These are phyloP conservation scores for Zygogramma bicolorata DNA, from an alignment of 2,888 invertebrate species.

Conservation along the genomic window DNA sequence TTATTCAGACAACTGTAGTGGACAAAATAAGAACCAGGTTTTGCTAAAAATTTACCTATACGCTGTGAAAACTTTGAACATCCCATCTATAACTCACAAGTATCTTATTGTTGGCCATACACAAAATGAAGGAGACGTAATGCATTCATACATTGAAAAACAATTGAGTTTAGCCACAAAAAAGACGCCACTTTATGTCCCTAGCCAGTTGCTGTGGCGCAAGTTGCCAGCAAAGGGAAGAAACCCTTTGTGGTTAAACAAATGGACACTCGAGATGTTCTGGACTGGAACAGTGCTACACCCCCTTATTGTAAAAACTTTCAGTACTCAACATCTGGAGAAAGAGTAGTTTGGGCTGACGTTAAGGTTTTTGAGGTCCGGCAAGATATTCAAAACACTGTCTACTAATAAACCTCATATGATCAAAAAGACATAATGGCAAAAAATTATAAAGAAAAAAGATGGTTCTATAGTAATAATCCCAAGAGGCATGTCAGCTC, in stretches of 20 bases:
- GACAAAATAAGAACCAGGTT: slow-evolving; percentile 24
- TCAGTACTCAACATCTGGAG: slow-evolving; percentile 7
- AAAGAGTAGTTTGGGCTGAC: slow-evolving; percentile 16
- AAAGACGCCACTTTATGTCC: slow-evolving; percentile 12
- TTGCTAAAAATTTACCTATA: slow-evolving; percentile 32
- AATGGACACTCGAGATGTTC: slow-evolving; percentile 14
- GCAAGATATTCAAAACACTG: neutral
- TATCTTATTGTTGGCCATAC: slow-evolving; percentile 17
- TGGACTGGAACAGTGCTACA: neutral
- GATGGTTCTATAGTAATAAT: neutral
- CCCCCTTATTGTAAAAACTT: slow-evolving; percentile 2
- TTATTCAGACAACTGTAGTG: slow-evolving; percentile 29
- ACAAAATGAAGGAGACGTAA: slow-evolving; percentile 13
- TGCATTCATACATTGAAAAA: slow-evolving; percentile 10
- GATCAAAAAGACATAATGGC: slow-evolving; percentile 11
- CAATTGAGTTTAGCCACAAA: slow-evolving; percentile 4
- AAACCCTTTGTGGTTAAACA: neutral
- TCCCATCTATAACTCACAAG: slow-evolving; percentile 2
- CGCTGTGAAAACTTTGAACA: slow-evolving; percentile 14
- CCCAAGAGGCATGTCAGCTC: slow-evolving; percentile 3
- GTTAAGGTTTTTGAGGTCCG: slow-evolving; percentile 9
- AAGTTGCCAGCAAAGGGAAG: neutral
- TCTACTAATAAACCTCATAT: slow-evolving; percentile 13
- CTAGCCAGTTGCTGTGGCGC: neutral
- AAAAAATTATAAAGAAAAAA: slow-evolving; percentile 16